phyloP scores from a whole-genome alignment of 1,140 invertebrate genomes.

The Gyrodactylus bullatarudis region DNA sequence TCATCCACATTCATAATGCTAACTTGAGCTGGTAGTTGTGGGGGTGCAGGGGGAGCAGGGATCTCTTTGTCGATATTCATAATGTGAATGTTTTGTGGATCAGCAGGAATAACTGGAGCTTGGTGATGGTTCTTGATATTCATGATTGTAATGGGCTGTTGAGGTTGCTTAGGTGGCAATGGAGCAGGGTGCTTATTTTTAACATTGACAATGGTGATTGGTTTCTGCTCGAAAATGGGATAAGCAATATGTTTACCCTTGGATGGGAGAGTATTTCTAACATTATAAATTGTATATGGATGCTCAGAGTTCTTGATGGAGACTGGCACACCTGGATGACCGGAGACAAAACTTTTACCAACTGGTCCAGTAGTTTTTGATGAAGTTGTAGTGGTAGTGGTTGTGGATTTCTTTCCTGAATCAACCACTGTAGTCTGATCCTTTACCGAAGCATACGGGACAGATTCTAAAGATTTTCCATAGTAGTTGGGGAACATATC shows the following conservation, averaged over 20 bases:
- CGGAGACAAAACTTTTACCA: not conserved
- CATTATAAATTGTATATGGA: not conserved
- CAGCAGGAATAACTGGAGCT: not conserved
- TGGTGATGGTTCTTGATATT: not conserved
- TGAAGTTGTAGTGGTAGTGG: not conserved
- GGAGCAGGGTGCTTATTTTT: not conserved
- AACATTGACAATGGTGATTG: not conserved
- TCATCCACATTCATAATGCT: not conserved
- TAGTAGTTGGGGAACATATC: not conserved
- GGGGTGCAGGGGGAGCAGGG: not conserved
- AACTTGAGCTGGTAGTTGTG: not conserved
- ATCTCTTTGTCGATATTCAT: not conserved
- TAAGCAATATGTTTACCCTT: not conserved
- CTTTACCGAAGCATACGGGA: not conserved
- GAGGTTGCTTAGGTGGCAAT: not conserved
- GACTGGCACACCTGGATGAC: too few relatives aligned
- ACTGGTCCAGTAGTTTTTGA: not conserved
- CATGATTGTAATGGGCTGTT: not conserved
- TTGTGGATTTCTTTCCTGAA: not conserved
- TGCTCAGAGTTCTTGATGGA: too few relatives aligned
- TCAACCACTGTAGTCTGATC: not conserved
- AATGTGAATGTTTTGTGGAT: not conserved
- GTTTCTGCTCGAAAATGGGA: not conserved
- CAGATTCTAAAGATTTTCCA: not conserved
- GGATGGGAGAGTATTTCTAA: not conserved